Conservation (phyloP, 2,797 vertebrate genomes). For the Luscinia megarhynchos region DNA sequence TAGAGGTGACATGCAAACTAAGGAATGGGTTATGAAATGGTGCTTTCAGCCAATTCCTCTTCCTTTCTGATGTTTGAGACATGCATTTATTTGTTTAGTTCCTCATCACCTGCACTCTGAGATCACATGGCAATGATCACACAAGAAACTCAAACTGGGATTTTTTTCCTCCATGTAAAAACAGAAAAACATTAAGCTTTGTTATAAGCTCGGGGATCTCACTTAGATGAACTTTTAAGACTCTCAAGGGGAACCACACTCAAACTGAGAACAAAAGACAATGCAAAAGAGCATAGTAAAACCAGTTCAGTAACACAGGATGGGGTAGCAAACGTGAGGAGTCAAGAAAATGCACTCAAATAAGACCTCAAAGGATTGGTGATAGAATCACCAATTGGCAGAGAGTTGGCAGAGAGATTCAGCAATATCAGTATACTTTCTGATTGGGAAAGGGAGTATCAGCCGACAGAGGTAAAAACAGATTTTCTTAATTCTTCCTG, state of each 20-base stretch:
- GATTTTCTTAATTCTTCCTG: not conserved
- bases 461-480: not conserved
- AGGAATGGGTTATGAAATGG: not conserved
- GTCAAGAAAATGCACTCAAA: not conserved
- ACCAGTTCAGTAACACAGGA: not conserved
- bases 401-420: not conserved
- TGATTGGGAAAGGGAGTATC: not conserved
- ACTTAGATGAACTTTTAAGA: not conserved
- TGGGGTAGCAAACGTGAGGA: not conserved
- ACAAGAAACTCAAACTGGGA: not conserved
- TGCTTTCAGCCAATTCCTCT: not conserved
- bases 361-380: not conserved
- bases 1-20: not conserved
- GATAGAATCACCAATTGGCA: no score
- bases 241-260: not conserved
- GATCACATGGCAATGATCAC: not conserved
- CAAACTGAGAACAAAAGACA: not conserved
- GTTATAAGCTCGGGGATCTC: not conserved
- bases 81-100: not conserved
- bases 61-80: not conserved
- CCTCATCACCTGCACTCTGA: not conserved
- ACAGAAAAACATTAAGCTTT: not conserved
- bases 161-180: not conserved
- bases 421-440: not conserved
- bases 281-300: not conserved